Evolutionary conservation across 1,140 invertebrate species (phyloP), one percentile per base, ranked within the genome.

Genomic region (Macrobrachium nipponense): DNA sequence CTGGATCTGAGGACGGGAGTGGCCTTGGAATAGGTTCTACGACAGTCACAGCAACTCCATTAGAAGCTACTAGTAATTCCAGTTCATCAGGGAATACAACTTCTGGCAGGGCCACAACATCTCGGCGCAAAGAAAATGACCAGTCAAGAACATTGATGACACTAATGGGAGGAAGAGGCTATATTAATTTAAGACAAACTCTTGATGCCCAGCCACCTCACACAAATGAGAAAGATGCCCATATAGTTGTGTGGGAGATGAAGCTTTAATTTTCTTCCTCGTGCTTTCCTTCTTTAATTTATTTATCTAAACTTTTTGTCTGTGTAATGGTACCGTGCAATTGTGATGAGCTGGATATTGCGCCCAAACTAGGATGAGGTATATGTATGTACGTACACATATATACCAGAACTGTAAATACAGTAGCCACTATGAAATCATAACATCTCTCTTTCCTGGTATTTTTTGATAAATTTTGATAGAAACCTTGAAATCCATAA

Each of bases 221-320:
- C 86, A 93, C 94, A 36, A 95, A 95, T 89, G 94, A 92, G 89
- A 95, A 93, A 89, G 96, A 97, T 92, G 96, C 96, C 17, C 95
- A 97, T 91, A 95, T 97, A 88, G 94, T 97, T 60, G 93, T 97
- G 15, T 97, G 96, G 96, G 96, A 97, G 92, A 96, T 96, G 93
- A 96, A 97, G 90, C 94, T 97, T 93, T 97, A 89, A 87, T 73
- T 44, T 70, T 82, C 78, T 60, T 86, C 80, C 59, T 86, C 27
- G 61, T 76, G 82, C 59, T 23, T 51, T 77, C 60, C 75, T 86
- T 61, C 61, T 64, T 59, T 76, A 75, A 77, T 58, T 82, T 82
- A 82, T 83, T 75, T 83, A 83, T 20, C 59, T 59, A 72, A 61
- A 27, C 51, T 36, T 76, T 59, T 59, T 43, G 77, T 87, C 76